Evolutionary conservation across 2,888 invertebrate species (phyloP).

Genomic region (Pollenia labialis): DNA sequence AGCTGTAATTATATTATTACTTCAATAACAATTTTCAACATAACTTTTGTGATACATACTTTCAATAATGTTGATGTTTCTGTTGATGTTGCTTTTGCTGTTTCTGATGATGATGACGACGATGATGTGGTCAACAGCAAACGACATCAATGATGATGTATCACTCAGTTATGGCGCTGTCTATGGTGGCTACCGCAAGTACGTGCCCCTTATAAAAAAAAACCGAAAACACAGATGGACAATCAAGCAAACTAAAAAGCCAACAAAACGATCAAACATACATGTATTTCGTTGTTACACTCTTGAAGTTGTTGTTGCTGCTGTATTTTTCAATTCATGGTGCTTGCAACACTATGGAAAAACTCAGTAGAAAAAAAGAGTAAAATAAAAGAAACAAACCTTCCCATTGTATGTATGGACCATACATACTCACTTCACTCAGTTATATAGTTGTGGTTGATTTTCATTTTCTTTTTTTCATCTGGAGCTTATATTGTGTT

Average conservation of each 20-base stretch:
- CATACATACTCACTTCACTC: conserved; percentile 39
- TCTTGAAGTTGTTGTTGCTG: conserved; percentile 17
- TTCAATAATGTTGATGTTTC: conserved; percentile 55
- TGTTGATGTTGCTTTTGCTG: conserved; percentile 36
- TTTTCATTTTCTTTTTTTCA: conserved; percentile 32
- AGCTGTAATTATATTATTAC: conserved; percentile 77
- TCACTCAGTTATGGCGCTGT: conserved; percentile 70
- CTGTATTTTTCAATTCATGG: neutral
- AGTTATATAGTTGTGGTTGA: conserved; percentile 60
- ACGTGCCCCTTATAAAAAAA: conserved; percentile 70
- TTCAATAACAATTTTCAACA: conserved; percentile 77
- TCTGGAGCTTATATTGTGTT: conserved; percentile 54
- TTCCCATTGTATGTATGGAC: conserved; percentile 49
- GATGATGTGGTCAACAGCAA: conserved; percentile 54
- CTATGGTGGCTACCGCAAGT: conserved; percentile 70
- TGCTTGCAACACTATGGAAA: conserved; percentile 35
- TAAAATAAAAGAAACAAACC: conserved; percentile 35
- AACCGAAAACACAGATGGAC: conserved; percentile 61
- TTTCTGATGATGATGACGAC: conserved; percentile 40
- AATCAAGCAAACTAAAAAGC: conserved; percentile 60
- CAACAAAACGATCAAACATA: conserved; percentile 26
- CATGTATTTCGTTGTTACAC: conserved; percentile 40
- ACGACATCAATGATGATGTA: conserved; percentile 69
- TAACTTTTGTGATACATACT: conserved; percentile 74
- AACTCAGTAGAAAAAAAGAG: conserved; percentile 1